Base-by-base conservation (phyloP, 2,888 invertebrate genomes). In the Drosophila recens region DNA sequence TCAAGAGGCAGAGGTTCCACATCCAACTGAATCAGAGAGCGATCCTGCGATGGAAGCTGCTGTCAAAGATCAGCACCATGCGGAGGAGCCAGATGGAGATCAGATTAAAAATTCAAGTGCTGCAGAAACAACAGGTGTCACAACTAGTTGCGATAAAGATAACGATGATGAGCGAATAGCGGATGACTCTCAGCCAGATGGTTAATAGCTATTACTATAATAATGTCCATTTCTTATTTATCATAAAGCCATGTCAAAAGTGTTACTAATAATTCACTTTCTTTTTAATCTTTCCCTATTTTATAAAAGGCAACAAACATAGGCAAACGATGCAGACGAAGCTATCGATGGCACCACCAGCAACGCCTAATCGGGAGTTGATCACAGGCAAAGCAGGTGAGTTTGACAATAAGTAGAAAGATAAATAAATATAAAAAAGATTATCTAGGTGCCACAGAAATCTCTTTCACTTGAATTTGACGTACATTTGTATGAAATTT, bases 51-150 rank as follows among this genome's bases (percentile, higher is more conserved):
- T 15, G 11, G 40, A 53, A 52, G 1, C 2, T 10, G 40, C 17
- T 17, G 5, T 15, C 9, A 43, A 15, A 1, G 46, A 23, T 36
- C 20, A 51, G 20, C 15, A 4, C 0, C 2, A 45, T 13, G 20
- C 11, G 17, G 46, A 42, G 17, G 33, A 49, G 33, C 17, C 17
- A 4, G 2, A 45, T 4, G 23, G 40, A 34, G 48, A 13, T 23
- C 9, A 4, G 8, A 13, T 0, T 42, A 10, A 38, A 40, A 34
- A 17, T 17, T 8, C 51, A 10, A 34, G n/a, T 46, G 1, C n/a
- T 8, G 27, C 30, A 23, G 77, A 72, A 87, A 80, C 75, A 85
- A 87, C 77, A 85, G 86, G 88, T 87, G 83, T 87, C 68, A 70
- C 40, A 11, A 13, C 23, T 9, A 45, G 43, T 43, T 17, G 43